Percentiles rank a stretch among this genome's conserved stretches.
Conservation (phyloP, 2,888 invertebrate species). For the Hirtodrosophila trivittata region DNA sequence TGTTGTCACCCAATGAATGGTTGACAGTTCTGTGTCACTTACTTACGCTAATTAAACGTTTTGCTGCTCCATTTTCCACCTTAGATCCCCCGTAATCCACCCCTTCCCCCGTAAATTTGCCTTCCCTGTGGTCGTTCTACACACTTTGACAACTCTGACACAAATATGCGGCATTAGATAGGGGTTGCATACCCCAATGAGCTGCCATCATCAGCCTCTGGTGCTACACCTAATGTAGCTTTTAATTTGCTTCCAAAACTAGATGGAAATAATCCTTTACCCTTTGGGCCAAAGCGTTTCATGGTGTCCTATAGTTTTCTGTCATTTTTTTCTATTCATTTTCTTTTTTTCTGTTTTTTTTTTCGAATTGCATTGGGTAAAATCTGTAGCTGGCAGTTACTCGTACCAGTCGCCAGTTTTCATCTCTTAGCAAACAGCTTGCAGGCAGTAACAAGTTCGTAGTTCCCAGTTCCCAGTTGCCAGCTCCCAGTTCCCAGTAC, state of each 20-base stretch:
- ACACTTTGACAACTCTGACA: slow-evolving; percentile 59
- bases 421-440: slow-evolving; percentile 7
- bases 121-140: slow-evolving; percentile 36
- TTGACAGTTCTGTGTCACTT: slow-evolving; percentile 65
- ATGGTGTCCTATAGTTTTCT: not conserved
- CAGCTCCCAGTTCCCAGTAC: not conserved
- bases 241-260: slow-evolving; percentile 45
- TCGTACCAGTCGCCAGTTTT: slow-evolving; percentile 31
- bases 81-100: not conserved
- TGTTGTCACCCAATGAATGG: slow-evolving; percentile 51
- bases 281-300: slow-evolving; percentile 17
- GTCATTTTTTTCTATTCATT: not conserved
- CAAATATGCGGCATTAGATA: slow-evolving; percentile 41
- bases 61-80: slow-evolving; percentile 11
- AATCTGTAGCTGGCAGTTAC: slow-evolving; percentile 32
- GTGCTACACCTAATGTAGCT: slow-evolving; percentile 29
- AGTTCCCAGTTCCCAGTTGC: slow-evolving; percentile 18
- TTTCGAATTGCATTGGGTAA: slow-evolving; percentile 17
- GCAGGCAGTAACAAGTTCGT: slow-evolving; percentile 13
- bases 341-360: not conserved
- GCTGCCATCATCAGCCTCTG: slow-evolving; percentile 17
- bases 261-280: slow-evolving; percentile 5
- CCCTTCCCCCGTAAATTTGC: not conserved
- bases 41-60: slow-evolving; percentile 75
- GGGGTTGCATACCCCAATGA: not conserved